Conservation (phyloP, 2,797 vertebrate genomes). For the Lagorchestes hirsutus region DNA sequence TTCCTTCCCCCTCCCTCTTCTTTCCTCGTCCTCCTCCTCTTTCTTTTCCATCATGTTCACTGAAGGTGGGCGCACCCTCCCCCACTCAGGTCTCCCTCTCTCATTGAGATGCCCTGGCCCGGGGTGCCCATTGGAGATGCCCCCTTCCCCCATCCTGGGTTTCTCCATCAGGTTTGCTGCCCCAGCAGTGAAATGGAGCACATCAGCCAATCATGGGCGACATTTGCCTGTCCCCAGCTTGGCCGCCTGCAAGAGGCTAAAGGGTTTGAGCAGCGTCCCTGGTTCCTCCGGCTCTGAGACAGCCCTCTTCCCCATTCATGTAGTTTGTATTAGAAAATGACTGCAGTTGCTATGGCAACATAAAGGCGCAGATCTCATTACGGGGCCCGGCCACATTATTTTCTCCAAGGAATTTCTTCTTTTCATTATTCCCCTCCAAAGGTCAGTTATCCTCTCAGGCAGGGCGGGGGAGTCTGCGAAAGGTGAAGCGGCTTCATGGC, state of each 20-base stretch:
- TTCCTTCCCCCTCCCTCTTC: background rate
- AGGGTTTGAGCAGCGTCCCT: slow-evolving; percentile 32
- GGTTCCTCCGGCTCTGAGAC: slow-evolving; percentile 69
- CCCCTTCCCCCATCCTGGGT: background rate
- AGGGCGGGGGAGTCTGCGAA: slow-evolving; percentile 92
- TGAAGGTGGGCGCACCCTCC: fast-evolving
- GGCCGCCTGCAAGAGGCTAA: slow-evolving; percentile 72
- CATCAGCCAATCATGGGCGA: slow-evolving; percentile 56
- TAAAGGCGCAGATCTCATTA: slow-evolving; percentile 98
- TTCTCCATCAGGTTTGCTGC: background rate
- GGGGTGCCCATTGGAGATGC: background rate
- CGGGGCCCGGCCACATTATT: slow-evolving; percentile 94
- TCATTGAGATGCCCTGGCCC: background rate
- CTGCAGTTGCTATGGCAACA: slow-evolving; percentile 93
- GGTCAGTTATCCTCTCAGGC: slow-evolving; percentile 98
- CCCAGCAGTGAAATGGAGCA: slow-evolving; percentile 59
- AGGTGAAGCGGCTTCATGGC: slow-evolving; percentile 95
- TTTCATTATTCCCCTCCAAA: slow-evolving; percentile 95
- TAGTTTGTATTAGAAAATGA: slow-evolving; percentile 95
- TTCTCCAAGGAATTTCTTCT: slow-evolving; percentile 95
- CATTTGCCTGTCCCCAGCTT: slow-evolving; percentile 55
- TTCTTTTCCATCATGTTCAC: background rate
- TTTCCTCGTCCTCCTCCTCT: background rate
- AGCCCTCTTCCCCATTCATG: slow-evolving; percentile 91
- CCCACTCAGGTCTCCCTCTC: background rate